Conservation (phyloP, 1,140 invertebrate species). For the Trichomalopsis sarcophagae region DNA sequence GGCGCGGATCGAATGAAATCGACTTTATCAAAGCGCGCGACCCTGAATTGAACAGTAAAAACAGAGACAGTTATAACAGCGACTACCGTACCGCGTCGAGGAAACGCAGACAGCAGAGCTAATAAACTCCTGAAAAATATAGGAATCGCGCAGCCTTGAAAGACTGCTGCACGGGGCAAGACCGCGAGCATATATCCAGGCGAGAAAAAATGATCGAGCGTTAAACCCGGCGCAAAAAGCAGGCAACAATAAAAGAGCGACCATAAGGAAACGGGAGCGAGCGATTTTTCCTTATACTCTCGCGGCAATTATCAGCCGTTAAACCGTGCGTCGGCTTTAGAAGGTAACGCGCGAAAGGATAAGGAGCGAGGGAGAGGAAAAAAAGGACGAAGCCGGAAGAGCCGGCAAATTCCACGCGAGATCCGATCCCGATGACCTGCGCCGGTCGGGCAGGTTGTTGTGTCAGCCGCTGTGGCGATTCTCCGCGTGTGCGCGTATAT, state of each 20-base stretch:
- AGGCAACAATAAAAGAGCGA: not conserved
- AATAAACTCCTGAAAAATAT: not conserved
- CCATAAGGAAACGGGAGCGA: not conserved
- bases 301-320: not conserved
- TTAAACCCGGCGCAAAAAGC: not conserved
- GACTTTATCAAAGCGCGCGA: too few species aligned
- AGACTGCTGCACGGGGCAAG: not conserved
- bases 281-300: not conserved
- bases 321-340: not conserved
- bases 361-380: not conserved
- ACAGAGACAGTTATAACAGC: not conserved
- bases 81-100: not conserved
- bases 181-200: not conserved
- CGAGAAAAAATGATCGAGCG: not conserved
- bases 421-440: not conserved
- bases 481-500: not conserved
- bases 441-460: not conserved
- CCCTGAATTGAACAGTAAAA: not conserved
- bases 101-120: not conserved
- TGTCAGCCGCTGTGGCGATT: not conserved
- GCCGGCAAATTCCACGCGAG: not conserved
- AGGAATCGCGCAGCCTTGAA: not conserved
- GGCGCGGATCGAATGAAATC: too few species aligned
- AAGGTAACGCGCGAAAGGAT: not conserved
- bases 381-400: constrained; percentile 18